These are phyloP conservation scores for Pocillopora grandis DNA, from an alignment of 92 coral and sea anemone species.

Conservation along the genomic window DNA sequence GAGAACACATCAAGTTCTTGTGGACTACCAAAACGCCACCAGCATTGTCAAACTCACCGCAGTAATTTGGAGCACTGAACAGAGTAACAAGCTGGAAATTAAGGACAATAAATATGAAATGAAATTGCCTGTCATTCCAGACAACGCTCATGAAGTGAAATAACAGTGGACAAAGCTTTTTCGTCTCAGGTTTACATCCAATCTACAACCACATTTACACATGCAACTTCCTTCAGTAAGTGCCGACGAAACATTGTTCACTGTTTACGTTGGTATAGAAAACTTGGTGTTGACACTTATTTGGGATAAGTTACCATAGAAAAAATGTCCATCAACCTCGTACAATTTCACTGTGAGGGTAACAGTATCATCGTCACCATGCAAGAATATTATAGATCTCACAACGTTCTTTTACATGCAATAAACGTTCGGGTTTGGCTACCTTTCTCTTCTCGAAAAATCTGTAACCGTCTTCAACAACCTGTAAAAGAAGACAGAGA, in stretches of 20 bases:
- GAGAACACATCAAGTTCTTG: conserved; percentile 75
- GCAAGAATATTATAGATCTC: background rate
- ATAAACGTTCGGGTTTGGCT: background rate
- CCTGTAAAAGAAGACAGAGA: conserved; percentile 37
- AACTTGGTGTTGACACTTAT: too few species aligned
- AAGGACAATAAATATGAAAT: background rate
- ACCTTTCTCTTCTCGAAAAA: conserved; percentile 92
- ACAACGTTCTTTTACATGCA: background rate
- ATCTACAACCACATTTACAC: too few species aligned
- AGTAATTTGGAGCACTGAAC: conserved; percentile 91
- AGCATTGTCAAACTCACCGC: conserved; percentile 92
- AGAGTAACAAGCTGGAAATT: conserved; percentile 71
- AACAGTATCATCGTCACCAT: too few species aligned
- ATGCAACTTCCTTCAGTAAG: too few species aligned
- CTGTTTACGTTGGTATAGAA: background rate
- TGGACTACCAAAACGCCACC: conserved; percentile 74
- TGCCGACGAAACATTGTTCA: background rate
- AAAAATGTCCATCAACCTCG: too few species aligned
- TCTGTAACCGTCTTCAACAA: conserved; percentile 92
- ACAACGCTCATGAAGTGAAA: background rate
- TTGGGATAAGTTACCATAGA: too few species aligned
- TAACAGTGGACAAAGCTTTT: too few species aligned
- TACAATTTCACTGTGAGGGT: too few species aligned
- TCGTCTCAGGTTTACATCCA: too few species aligned
- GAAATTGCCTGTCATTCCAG: background rate